Evolutionary conservation across 2,113 vertebrate genomes (phyloP), one percentile per base, ranked within the genome.

Genomic region (Austrofundulus limnaeus): DNA sequence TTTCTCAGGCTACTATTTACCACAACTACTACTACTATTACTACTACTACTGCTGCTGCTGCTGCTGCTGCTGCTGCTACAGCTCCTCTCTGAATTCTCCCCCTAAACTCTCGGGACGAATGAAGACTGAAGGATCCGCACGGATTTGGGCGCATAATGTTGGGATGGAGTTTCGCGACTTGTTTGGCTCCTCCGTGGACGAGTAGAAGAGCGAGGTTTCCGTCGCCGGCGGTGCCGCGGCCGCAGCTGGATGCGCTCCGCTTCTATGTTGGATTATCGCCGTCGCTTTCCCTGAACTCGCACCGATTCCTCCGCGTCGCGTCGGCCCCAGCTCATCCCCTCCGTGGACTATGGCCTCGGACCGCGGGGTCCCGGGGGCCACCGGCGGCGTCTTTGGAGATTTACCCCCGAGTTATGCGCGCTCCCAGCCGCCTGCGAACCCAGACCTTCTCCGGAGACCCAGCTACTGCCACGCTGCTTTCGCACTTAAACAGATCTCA

Each of bases 401-500:
- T 81, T 91, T 91, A 82, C 93, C 92, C 90, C 92, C 92, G 75
- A 91, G 91, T 81, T 93, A 92, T 78, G 86, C 87, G 86, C 92
- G 89, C 76, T 92, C 91, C 66, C 84, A 78, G 81, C 92, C 86
- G 84, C 82, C 88, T 52, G 79, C 84, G 62, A 75, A 87, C 86
- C 83, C 91, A 53, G 93, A 93, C 69, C 83, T 89, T 11, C 89
- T 85, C 69, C 91, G 92, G 85, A 92, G 92, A 92, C 88, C 92
- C 82, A 91, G 92, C 83, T 94, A 93, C 84, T 94, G 94, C 92
- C 92, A 93, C 87, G 92, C 93, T 66, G 93, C 93, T 72, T 93
- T 93, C 75, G 93, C 94, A 78, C 91, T 94, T 78, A 93, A 92
- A 86, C 94, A 94, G 78, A 94, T 94, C 72, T 90, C 93, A 75